Conservation (phyloP, 37 sponge, comb jelly and placozoan genomes). For the Cliona cf. orientalis region DNA sequence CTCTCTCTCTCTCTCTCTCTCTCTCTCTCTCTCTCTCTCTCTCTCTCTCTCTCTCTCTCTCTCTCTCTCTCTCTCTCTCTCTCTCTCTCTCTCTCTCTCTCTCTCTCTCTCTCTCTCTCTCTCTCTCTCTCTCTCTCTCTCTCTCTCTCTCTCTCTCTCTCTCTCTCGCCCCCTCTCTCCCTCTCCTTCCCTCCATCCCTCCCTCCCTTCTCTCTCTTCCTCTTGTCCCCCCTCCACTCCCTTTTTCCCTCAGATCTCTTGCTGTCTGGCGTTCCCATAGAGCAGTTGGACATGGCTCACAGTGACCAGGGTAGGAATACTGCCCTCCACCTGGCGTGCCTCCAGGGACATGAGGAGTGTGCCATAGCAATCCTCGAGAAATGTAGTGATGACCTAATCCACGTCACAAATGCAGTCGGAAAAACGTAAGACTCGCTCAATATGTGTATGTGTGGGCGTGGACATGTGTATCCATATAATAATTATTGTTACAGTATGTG, state of each 20-base stretch:
- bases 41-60: conserved; percentile 35
- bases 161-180: conserved; percentile 10
- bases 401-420: conserved; percentile 34
- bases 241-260: background rate
- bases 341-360: conserved; percentile 75
- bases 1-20: conserved; percentile 25
- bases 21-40: conserved; percentile 13
- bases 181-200: conserved; percentile 50
- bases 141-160: conserved; percentile 20
- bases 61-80: conserved; percentile 66
- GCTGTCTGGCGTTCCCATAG: background rate
- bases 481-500: no score
- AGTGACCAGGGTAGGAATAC: conserved; percentile 66
- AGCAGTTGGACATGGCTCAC: conserved; percentile 42
- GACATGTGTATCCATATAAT: no score
- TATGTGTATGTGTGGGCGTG: background rate
- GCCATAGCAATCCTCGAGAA: conserved; percentile 71
- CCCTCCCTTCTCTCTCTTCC: conserved; percentile 73
- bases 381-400: conserved; percentile 35
- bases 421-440: conserved; percentile 74
- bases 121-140: background rate
- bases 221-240: conserved; percentile 44
- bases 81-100: conserved; percentile 26
- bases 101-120: background rate
- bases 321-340: conserved; percentile 85